phyloP scores from a whole-genome alignment of 2,888 invertebrate species.

The Eristalinus aeneus region DNA sequence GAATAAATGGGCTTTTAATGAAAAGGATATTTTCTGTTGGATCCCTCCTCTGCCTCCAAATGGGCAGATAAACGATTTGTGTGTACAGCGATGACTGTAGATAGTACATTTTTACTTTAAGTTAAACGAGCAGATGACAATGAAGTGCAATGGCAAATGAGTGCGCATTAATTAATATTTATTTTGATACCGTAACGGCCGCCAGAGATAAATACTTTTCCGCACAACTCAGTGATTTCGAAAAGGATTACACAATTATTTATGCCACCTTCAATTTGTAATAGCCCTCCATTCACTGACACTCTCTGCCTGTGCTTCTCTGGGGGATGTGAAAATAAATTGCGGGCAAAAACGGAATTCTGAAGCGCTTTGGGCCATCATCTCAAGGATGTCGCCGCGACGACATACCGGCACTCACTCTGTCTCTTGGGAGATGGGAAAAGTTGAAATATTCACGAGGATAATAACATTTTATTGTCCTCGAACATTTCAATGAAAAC shows the following conservation, averaged over 20 bases:
- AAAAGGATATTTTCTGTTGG: conserved; percentile 52
- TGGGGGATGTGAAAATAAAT: neutral
- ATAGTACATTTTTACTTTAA: conserved; percentile 23
- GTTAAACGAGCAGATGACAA: conserved; percentile 43
- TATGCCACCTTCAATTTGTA: conserved; percentile 29
- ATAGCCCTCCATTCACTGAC: neutral
- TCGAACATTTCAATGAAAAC: conserved; percentile 53
- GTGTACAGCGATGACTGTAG: conserved; percentile 9
- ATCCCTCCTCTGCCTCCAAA: conserved; percentile 6
- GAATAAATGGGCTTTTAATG: conserved; percentile 67
- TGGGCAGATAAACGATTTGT: conserved; percentile 52
- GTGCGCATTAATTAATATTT: conserved; percentile 15
- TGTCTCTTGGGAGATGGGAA: conserved; percentile 3
- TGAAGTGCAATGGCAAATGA: conserved; percentile 24
- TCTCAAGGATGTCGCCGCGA: conserved; percentile 25
- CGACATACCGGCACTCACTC: neutral
- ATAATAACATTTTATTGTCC: conserved; percentile 60
- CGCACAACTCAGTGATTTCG: neutral
- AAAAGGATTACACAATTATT: conserved; percentile 17
- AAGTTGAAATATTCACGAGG: conserved; percentile 55
- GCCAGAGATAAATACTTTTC: neutral
- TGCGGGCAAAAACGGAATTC: neutral
- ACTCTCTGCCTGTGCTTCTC: neutral
- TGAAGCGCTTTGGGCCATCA: neutral
- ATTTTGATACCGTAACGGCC: neutral